Conservation (phyloP, 1,140 invertebrate genomes). For the Manduca sexta region DNA sequence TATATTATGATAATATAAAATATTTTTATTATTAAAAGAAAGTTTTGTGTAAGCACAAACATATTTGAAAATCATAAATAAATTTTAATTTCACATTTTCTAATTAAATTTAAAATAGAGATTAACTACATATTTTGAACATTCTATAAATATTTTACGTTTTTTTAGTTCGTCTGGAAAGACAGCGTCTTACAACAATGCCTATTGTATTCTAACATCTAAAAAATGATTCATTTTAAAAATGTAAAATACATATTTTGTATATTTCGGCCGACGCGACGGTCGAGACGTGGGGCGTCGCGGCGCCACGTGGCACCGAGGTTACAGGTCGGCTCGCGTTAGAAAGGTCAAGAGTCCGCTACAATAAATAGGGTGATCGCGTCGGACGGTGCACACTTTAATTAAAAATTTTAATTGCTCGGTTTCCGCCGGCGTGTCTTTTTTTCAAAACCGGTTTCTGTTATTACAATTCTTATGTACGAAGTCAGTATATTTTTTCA, state of each 20-base stretch:
- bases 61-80: too few species aligned
- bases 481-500: too few species aligned
- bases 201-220: too few species aligned
- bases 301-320: conserved; percentile 19
- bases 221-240: conserved; percentile 18
- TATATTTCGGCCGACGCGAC: conserved; percentile 13
- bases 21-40: too few species aligned
- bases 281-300: conserved; percentile 7
- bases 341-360: conserved; percentile 33
- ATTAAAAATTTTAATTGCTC: conserved; percentile 4
- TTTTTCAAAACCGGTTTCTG: background rate
- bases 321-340: conserved; percentile 14
- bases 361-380: conserved; percentile 14
- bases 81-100: too few species aligned
- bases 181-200: background rate
- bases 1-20: too few species aligned
- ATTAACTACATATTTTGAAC: too few species aligned
- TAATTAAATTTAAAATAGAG: too few species aligned
- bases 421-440: background rate
- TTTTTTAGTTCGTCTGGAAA: too few species aligned
- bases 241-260: conserved; percentile 12
- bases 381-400: background rate
- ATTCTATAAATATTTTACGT: too few species aligned
- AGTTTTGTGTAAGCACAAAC: too few species aligned
- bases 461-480: too few species aligned